phyloP scores from a whole-genome alignment of 2,888 invertebrate genomes.

The Cataglyphis albicans region DNA sequence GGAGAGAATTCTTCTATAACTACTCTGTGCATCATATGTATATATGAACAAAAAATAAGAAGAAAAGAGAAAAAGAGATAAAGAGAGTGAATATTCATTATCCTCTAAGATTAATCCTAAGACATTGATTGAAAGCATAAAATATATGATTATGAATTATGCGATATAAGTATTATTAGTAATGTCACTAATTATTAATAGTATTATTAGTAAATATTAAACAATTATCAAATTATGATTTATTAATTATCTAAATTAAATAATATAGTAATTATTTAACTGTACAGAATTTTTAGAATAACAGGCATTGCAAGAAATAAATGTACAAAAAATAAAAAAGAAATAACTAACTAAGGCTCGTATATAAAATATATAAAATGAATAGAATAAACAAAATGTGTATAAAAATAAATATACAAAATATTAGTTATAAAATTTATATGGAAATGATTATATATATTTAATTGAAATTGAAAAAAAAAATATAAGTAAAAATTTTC shows the following conservation, averaged over 20 bases:
- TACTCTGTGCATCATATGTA: background rate
- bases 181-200: background rate
- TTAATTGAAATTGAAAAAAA: background rate
- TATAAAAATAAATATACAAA: background rate
- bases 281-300: background rate
- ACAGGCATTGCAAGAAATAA: background rate
- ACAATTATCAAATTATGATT: background rate
- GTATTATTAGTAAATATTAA: background rate
- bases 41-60: background rate
- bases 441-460: background rate
- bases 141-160: background rate
- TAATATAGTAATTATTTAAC: background rate
- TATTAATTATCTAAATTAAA: background rate
- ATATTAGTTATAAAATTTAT: background rate
- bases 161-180: background rate
- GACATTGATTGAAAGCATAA: background rate
- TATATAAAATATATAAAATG: background rate
- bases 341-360: background rate
- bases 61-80: background rate
- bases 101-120: background rate
- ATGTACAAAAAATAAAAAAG: background rate
- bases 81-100: constrained; percentile 15
- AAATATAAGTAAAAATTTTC: background rate
- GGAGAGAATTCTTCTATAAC: background rate
- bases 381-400: background rate